A percentile compares a stretch with the other conserved stretches of the same genome.
These are phyloP conservation scores for Seriola aureovittata DNA, from an alignment of 2,113 vertebrate species.

Conservation along the genomic window DNA sequence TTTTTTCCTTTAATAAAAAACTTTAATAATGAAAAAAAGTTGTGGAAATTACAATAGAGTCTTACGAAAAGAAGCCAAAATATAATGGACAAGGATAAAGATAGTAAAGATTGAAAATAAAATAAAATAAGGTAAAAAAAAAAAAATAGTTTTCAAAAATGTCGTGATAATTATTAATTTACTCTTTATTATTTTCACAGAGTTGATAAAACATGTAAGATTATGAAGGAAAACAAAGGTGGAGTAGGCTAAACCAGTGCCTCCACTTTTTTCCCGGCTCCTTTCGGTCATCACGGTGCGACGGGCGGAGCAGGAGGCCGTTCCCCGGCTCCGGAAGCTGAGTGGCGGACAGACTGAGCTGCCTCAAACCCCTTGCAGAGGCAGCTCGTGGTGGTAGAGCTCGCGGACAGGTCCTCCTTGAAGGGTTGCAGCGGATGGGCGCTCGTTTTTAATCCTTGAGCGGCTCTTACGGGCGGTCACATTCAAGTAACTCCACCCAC, in stretches of 20 bases:
- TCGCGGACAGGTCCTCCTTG: not conserved
- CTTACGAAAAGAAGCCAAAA: not conserved
- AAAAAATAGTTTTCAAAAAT: no score
- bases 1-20: no score
- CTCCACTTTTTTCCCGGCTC: not conserved
- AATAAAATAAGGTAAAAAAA: not conserved
- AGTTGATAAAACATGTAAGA: not conserved
- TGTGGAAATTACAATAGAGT: no score
- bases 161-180: not conserved
- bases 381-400: no score
- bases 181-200: not conserved
- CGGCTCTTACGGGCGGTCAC: not conserved
- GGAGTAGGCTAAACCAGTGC: no score
- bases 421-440: not conserved
- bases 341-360: constrained; percentile 33
- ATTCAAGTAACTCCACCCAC: not conserved
- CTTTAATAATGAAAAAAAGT: no score
- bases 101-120: not conserved
- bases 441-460: accelerated
- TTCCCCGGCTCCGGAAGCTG: constrained; percentile 16
- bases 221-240: not conserved
- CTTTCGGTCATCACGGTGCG: not conserved
- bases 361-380: no score
- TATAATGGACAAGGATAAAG: not conserved
- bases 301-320: constrained; percentile 20